A percentile compares a stretch with the other conserved stretches of the same genome.
These are phyloP conservation scores for Homarus americanus DNA, from an alignment of 1,140 invertebrate species.

Conservation along the genomic window DNA sequence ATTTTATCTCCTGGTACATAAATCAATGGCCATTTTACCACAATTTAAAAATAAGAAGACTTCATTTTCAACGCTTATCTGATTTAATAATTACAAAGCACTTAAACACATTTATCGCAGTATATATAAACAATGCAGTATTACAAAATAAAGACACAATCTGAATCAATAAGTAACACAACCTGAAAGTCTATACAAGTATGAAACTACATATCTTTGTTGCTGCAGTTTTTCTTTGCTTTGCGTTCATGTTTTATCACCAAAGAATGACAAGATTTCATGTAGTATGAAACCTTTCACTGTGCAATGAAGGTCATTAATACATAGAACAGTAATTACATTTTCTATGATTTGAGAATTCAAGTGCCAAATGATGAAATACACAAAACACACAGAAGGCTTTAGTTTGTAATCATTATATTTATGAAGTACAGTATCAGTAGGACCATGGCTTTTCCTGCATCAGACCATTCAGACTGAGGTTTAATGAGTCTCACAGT, in stretches of 20 bases:
- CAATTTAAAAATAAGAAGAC: not conserved
- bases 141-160: constrained; percentile 56
- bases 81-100: not conserved
- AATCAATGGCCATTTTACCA: not conserved
- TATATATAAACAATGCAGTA: constrained; percentile 53
- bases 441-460: constrained; percentile 7
- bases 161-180: constrained; percentile 51
- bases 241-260: constrained; percentile 17
- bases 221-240: constrained; percentile 11
- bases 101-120: constrained; percentile 25
- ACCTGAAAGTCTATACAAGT: constrained; percentile 50
- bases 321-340: constrained; percentile 47
- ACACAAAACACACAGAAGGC: constrained; percentile 38
- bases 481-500: not conserved
- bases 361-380: constrained; percentile 31
- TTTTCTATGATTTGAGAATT: constrained; percentile 37
- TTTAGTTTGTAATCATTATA: constrained; percentile 18
- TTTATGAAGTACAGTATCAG: not conserved
- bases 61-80: not conserved
- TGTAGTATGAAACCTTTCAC: constrained; percentile 12
- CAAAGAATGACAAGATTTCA: constrained; percentile 9
- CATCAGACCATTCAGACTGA: not conserved
- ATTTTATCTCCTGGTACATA: not conserved
- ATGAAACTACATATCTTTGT: constrained; percentile 24
- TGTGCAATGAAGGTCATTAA: constrained; percentile 31